Percentiles rank a stretch among this genome's conserved stretches.
These are phyloP conservation scores for Pollenia labialis DNA, from an alignment of 2,888 invertebrate genomes.

Conservation along the genomic window DNA sequence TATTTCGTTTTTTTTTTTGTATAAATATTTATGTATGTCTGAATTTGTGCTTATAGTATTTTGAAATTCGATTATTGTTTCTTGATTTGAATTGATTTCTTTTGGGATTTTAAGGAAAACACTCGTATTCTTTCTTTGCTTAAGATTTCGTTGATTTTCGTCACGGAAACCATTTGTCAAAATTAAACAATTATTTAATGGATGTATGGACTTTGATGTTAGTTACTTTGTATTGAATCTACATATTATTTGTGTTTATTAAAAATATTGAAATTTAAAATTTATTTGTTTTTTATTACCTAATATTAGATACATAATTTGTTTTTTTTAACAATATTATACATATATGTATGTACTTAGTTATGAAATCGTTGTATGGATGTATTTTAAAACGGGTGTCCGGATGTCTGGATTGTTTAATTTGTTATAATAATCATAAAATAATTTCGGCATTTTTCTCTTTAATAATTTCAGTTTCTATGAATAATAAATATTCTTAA, in stretches of 20 bases:
- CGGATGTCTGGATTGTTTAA: conserved; percentile 74
- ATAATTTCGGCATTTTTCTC: conserved; percentile 48
- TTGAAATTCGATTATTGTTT: conserved; percentile 44
- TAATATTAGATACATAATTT: conserved; percentile 18
- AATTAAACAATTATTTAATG: conserved; percentile 63
- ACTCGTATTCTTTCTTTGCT: conserved; percentile 9
- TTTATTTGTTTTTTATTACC: conserved; percentile 61
- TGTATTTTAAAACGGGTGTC: conserved; percentile 75
- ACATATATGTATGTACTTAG: conserved; percentile 11
- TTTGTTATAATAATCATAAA: conserved; percentile 55
- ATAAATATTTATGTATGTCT: conserved; percentile 49
- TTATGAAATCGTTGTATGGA: conserved; percentile 39
- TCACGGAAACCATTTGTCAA: conserved; percentile 76
- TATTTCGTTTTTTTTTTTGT: conserved; percentile 41
- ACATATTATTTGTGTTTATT: background rate
- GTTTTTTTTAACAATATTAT: background rate
- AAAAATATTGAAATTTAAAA: conserved; percentile 21
- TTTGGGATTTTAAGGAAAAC: conserved; percentile 53
- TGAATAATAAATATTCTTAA: background rate
- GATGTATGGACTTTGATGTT: conserved; percentile 12
- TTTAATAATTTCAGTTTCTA: background rate
- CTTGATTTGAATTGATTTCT: conserved; percentile 59
- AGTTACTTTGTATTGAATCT: conserved; percentile 11
- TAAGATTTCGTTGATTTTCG: conserved; percentile 69
- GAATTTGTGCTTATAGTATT: background rate